Conservation (phyloP, 2,113 vertebrate genomes). For the Oreochromis niloticus region DNA sequence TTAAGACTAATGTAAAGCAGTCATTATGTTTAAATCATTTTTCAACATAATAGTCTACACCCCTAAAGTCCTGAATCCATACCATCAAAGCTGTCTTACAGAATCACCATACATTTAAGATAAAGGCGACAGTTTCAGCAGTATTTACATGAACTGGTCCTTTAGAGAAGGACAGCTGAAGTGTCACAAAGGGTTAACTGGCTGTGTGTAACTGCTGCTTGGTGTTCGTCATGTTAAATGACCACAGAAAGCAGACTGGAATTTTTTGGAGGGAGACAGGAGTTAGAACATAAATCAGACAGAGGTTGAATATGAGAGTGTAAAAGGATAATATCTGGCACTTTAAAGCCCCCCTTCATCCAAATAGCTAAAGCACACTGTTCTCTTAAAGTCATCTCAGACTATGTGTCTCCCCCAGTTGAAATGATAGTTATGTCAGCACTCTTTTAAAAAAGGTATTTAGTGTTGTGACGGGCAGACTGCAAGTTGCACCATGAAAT, state of each 20-base stretch:
- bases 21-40: background rate
- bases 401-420: background rate
- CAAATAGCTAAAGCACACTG: background rate
- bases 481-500: background rate
- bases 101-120: background rate
- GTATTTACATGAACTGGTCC: background rate
- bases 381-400: background rate
- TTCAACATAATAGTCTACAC: rapidly evolving
- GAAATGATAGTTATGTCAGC: background rate
- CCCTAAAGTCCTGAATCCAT: background rate
- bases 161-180: background rate
- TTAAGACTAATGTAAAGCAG: background rate
- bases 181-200: too few species aligned
- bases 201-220: background rate
- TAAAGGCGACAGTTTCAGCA: background rate
- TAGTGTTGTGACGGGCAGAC: background rate
- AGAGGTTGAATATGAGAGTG: background rate
- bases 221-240: background rate
- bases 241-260: background rate
- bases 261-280: background rate
- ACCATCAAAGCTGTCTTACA: background rate
- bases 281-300: background rate
- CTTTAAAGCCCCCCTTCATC: background rate
- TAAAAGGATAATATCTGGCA: background rate
- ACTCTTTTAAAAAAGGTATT: background rate